Conservation (phyloP, 2,888 invertebrate genomes). For the Lottia gigantea region DNA sequence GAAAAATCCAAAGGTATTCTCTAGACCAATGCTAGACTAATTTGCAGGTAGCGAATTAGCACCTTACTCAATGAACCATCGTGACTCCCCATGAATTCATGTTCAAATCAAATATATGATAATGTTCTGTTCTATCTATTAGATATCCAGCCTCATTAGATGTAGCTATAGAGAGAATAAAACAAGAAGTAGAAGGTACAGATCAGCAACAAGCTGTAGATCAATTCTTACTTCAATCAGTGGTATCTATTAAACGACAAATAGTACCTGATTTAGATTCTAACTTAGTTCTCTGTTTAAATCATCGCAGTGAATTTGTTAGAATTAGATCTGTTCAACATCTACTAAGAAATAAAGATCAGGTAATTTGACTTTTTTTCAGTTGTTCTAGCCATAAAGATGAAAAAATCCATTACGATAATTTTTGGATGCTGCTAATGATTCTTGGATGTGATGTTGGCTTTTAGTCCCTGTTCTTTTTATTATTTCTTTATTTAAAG, state of each 20-base stretch:
- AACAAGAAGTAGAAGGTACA: slow-evolving; percentile 29
- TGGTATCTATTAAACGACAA: slow-evolving; percentile 53
- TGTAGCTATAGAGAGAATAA: slow-evolving; percentile 37
- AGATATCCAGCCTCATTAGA: slow-evolving; percentile 52
- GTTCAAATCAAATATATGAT: no score
- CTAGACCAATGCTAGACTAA: no score
- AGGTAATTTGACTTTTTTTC: slow-evolving; percentile 66
- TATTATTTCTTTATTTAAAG: no score
- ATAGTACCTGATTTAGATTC: slow-evolving; percentile 53
- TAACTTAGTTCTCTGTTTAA: slow-evolving; percentile 77
- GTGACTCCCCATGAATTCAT: no score
- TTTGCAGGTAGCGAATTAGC: no score
- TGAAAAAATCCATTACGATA: no score
- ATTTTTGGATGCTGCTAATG: no score
- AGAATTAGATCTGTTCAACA: slow-evolving; percentile 78
- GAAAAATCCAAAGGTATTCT: no score
- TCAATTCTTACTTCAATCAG: slow-evolving; percentile 52
- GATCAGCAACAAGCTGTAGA: slow-evolving; percentile 40
- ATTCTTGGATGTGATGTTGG: no score
- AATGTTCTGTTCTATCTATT: slow-evolving; percentile 13
- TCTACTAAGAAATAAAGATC: slow-evolving; percentile 70
- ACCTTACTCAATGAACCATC: no score
- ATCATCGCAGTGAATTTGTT: slow-evolving; percentile 77
- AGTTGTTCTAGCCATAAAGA: no score
- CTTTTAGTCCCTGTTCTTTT: no score